Conservation (phyloP, 2,797 vertebrate genomes). For the Taeniopygia guttata region DNA sequence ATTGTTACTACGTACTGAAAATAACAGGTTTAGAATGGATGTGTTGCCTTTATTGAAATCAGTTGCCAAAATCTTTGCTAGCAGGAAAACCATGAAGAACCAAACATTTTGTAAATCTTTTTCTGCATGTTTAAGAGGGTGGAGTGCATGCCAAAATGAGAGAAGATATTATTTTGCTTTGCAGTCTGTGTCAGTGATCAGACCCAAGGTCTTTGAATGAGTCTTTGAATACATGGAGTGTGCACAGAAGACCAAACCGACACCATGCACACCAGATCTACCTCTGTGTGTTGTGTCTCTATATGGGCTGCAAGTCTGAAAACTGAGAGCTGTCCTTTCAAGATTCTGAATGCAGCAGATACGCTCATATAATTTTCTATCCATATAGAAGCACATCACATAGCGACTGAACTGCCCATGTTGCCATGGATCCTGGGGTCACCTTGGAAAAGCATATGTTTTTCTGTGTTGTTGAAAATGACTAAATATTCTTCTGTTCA, state of each 20-base stretch:
- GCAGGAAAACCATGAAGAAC: background rate
- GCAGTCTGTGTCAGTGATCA: accelerated
- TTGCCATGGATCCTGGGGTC: background rate
- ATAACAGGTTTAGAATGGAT: background rate
- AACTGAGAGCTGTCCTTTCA: background rate
- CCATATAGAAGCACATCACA: background rate
- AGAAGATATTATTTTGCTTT: background rate
- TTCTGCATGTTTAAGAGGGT: background rate
- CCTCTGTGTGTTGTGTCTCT: background rate
- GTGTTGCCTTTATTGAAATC: background rate
- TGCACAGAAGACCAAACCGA: background rate
- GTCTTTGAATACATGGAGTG: background rate
- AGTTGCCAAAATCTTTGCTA: background rate
- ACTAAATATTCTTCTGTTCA: background rate
- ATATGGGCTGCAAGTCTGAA: background rate
- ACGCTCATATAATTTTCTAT: background rate
- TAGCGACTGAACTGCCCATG: background rate
- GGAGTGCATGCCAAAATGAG: background rate
- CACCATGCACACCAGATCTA: background rate
- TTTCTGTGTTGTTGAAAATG: background rate
- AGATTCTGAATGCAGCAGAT: background rate
- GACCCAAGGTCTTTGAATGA: background rate
- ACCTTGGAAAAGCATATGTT: background rate
- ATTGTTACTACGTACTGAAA: background rate
- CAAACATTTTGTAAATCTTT: accelerated